Evolutionary conservation across 2,113 vertebrate species (phyloP).

Genomic region (Phoenicopterus ruber): DNA sequence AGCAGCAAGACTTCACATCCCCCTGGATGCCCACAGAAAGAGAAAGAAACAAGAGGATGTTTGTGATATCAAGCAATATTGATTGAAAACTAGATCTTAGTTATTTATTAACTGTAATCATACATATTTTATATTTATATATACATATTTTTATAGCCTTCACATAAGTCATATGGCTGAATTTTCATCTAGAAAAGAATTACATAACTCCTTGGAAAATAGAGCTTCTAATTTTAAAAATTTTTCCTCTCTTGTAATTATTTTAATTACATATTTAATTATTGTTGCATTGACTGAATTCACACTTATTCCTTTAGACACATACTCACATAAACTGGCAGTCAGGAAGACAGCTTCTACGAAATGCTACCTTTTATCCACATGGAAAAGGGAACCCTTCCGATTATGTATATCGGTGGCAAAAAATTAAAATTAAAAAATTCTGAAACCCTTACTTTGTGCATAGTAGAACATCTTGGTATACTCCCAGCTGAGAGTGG

Average conservation of each 20-base stretch:
- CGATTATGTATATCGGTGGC: background rate
- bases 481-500: background rate
- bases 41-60: background rate
- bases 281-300: background rate
- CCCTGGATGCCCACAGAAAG: background rate
- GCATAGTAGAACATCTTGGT: rapidly evolving
- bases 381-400: background rate
- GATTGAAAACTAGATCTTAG: background rate
- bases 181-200: background rate
- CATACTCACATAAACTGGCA: background rate
- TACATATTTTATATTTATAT: background rate
- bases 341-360: background rate
- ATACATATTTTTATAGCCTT: background rate
- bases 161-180: background rate
- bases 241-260: background rate
- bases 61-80: background rate
- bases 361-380: background rate
- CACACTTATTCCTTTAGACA: background rate
- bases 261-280: background rate
- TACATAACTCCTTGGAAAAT: background rate
- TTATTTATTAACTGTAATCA: background rate
- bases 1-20: background rate
- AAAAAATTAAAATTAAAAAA: background rate
- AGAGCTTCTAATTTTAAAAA: background rate
- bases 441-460: background rate